Percentiles rank a stretch among this genome's conserved stretches.
phyloP scores from a whole-genome alignment of 2,113 vertebrate species.

The Gorsachius goisagi region DNA sequence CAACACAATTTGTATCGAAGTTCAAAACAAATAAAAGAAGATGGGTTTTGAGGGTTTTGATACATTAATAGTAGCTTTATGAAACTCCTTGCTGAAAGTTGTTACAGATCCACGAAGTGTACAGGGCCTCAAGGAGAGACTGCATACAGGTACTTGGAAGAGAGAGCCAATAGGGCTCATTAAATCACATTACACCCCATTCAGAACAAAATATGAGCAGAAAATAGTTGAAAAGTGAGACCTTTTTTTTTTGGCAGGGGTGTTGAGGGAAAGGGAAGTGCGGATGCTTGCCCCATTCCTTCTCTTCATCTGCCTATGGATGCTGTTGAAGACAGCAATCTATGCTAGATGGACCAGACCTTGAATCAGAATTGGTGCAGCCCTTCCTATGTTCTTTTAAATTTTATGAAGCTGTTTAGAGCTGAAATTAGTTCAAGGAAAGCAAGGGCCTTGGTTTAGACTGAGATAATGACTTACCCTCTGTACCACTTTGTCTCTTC shows the following conservation, averaged over 20 bases:
- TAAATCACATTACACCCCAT: neutral
- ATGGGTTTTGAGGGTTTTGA: neutral
- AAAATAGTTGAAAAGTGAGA: neutral
- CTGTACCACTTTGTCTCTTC: neutral
- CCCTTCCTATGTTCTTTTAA: neutral
- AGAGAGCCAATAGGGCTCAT: neutral
- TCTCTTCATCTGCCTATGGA: neutral
- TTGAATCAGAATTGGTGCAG: neutral
- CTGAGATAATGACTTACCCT: neutral
- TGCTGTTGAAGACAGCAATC: neutral
- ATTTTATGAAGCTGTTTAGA: neutral
- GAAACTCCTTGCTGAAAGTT: neutral
- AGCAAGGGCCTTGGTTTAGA: neutral
- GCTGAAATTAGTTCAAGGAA: neutral
- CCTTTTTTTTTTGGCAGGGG: neutral
- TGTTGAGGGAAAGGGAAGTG: neutral
- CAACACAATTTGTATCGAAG: neutral
- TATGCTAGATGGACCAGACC: neutral
- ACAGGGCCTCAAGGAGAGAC: neutral
- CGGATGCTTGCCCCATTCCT: neutral
- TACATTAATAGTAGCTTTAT: neutral
- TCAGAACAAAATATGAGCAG: neutral
- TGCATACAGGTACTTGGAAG: neutral
- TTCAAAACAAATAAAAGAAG: neutral
- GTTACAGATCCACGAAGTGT: neutral